Conservation (phyloP, 2,797 vertebrate species). For the Nothura maculosa region DNA sequence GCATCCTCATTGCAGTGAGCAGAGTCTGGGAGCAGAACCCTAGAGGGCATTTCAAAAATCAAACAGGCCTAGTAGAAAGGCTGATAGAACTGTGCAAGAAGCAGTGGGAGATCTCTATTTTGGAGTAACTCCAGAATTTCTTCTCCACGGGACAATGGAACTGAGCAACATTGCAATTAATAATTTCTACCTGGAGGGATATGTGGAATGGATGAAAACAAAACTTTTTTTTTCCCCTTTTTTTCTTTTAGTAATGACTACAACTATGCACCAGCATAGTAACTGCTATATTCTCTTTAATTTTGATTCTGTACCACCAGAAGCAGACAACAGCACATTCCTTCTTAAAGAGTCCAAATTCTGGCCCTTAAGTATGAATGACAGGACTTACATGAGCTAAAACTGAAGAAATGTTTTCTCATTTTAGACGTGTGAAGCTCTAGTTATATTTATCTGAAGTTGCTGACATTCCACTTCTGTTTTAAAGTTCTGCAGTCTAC, state of each 20-base stretch:
- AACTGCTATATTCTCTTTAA: not conserved
- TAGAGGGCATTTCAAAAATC: not conserved
- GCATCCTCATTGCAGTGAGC: not conserved
- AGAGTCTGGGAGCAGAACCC: not conserved
- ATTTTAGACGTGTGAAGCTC: not conserved
- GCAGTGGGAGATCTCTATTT: not conserved
- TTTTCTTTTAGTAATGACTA: not conserved
- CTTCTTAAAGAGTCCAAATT: not conserved
- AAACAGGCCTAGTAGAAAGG: not conserved
- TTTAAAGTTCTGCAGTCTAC: not conserved
- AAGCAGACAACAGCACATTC: not conserved
- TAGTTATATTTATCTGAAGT: not conserved
- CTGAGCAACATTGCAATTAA: not conserved
- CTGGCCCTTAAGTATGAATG: not conserved
- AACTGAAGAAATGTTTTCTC: not conserved
- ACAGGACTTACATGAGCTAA: not conserved
- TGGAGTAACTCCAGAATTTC: conserved; percentile 12
- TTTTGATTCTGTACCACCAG: not conserved
- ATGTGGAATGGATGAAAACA: not conserved
- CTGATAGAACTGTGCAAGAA: not conserved
- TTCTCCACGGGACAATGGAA: not conserved
- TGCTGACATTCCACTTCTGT: not conserved
- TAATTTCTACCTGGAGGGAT: not conserved
- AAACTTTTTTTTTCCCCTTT: not conserved
- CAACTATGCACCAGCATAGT: not conserved